Conservation (phyloP, 2,113 vertebrate genomes). For the Bubo bubo region DNA sequence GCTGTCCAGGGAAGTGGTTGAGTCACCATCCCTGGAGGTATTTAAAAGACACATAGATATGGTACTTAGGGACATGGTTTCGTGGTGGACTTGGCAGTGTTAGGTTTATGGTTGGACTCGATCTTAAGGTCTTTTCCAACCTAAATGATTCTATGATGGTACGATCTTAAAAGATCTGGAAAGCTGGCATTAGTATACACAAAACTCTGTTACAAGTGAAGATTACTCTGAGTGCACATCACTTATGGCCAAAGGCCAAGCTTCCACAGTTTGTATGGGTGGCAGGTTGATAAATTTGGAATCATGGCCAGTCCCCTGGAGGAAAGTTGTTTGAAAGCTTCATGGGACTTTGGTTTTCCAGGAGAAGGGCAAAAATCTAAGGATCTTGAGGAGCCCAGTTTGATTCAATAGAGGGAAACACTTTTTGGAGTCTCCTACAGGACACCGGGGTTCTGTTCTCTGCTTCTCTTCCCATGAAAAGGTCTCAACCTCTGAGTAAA, state of each 20-base stretch:
- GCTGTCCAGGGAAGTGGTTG: neutral
- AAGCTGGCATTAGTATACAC: neutral
- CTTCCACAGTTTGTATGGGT: neutral
- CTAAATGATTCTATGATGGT: neutral
- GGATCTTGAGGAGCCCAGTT: neutral
- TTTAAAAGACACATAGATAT: neutral
- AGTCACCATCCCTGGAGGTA: neutral
- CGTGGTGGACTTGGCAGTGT: neutral
- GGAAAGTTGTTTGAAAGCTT: neutral
- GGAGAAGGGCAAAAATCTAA: neutral
- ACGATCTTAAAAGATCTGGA: neutral
- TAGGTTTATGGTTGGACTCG: rapidly evolving
- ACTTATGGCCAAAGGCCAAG: neutral
- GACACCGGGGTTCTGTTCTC: neutral
- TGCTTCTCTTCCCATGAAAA: neutral
- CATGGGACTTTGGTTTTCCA: neutral
- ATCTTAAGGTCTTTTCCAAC: neutral
- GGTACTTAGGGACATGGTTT: neutral
- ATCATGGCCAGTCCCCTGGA: neutral
- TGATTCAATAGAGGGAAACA: neutral
- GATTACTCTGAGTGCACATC: neutral
- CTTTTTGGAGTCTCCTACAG: neutral
- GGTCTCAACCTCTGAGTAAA: neutral
- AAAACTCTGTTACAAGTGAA: neutral
- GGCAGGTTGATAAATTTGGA: neutral